Percentiles rank a stretch among this genome's conserved stretches.
Evolutionary conservation across 2,113 vertebrate genomes (phyloP).

Genomic region (Oryzias celebensis): DNA sequence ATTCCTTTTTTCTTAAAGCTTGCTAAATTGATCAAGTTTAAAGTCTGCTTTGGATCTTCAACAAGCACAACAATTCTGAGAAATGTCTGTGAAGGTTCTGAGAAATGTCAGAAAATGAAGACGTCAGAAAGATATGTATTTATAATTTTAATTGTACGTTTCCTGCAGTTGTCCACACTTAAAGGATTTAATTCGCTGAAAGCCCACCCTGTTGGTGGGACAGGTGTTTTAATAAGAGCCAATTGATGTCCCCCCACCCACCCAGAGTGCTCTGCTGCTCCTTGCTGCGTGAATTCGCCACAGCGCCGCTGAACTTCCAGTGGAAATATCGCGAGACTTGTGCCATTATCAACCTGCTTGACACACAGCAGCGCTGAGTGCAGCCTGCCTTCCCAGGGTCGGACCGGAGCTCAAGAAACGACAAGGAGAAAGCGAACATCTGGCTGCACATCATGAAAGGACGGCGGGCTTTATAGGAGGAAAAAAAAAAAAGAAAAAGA

Average conservation of each 20-base stretch:
- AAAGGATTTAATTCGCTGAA: not conserved
- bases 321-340: constrained; percentile 87
- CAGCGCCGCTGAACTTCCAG: constrained; percentile 76
- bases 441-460: constrained; percentile 79
- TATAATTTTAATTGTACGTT: too few species aligned
- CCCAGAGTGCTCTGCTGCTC: constrained; percentile 63
- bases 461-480: constrained; percentile 53
- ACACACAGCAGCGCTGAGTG: constrained; percentile 77
- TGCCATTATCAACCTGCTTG: constrained; percentile 85
- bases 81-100: not conserved
- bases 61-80: not conserved
- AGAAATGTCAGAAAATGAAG: too few species aligned
- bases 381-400: constrained; percentile 76
- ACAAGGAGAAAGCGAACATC: constrained; percentile 78
- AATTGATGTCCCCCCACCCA: constrained; percentile 32
- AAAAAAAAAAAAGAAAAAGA: not conserved
- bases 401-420: constrained; percentile 74
- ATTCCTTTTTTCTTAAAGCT: not conserved
- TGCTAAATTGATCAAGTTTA: constrained; percentile 12
- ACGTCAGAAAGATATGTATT: too few species aligned
- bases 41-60: constrained; percentile 4
- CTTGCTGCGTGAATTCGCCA: constrained; percentile 76
- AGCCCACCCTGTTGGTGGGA: constrained; percentile 20
- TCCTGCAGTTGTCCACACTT: not conserved
- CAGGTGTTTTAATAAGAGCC: constrained; percentile 65